phyloP scores from a whole-genome alignment of 2,113 vertebrate species.

The Neopipo cinnamomea region DNA sequence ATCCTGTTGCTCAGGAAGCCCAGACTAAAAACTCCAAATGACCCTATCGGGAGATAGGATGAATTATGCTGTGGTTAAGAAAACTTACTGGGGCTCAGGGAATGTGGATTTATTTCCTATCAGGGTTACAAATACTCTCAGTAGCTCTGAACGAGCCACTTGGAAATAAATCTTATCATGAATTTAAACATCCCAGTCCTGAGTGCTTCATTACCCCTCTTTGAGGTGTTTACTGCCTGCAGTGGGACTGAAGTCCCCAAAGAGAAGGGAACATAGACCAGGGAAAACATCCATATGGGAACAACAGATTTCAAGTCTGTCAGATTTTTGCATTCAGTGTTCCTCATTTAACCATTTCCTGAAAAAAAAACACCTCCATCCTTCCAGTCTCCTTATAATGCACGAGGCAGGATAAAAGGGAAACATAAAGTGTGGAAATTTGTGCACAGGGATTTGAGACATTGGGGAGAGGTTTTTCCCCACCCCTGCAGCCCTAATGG shows the following conservation, averaged over 20 bases:
- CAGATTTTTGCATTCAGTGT: background rate
- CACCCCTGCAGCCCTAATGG: background rate
- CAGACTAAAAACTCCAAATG: background rate
- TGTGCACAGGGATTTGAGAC: background rate
- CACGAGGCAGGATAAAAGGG: background rate
- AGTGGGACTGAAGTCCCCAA: background rate
- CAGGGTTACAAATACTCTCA: slow-evolving; percentile 10
- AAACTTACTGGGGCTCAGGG: slow-evolving; percentile 15
- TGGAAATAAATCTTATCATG: background rate
- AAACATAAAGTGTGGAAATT: background rate
- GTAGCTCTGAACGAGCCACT: slow-evolving; percentile 19
- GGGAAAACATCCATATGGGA: slow-evolving; percentile 8
- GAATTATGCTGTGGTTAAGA: background rate
- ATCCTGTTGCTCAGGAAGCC: background rate
- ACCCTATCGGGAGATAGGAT: background rate
- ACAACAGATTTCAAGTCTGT: background rate
- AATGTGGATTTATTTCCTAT: slow-evolving; percentile 33
- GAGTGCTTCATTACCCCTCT: background rate
- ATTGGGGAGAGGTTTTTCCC: background rate
- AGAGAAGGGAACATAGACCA: background rate
- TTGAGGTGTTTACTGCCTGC: slow-evolving; percentile 33
- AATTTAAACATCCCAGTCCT: background rate
- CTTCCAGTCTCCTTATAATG: background rate
- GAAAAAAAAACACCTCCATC: background rate
- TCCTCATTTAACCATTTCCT: background rate